These are phyloP conservation scores for Rhinoptilus africanus DNA, from an alignment of 2,113 vertebrate genomes.

Conservation along the genomic window DNA sequence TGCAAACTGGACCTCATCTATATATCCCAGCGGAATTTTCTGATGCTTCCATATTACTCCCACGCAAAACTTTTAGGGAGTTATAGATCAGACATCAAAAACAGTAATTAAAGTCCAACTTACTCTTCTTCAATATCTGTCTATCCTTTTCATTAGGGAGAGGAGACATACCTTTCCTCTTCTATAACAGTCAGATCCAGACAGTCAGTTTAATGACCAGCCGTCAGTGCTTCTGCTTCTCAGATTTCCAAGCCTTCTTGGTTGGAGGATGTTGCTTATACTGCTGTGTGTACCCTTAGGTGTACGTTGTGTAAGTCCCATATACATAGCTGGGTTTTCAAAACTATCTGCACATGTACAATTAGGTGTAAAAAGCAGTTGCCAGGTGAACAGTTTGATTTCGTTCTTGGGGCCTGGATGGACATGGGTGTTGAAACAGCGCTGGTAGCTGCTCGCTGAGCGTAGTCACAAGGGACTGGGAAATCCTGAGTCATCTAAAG, in stretches of 20 bases:
- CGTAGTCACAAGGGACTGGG: background rate
- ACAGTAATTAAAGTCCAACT: constrained; percentile 72
- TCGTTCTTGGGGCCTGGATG: background rate
- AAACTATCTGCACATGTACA: background rate
- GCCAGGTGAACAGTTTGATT: background rate
- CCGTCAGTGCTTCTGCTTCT: background rate
- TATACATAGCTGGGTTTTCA: background rate
- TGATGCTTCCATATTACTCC: constrained; percentile 74
- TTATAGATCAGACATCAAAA: constrained; percentile 76
- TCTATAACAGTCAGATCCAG: constrained; percentile 16
- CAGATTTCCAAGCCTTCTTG: background rate
- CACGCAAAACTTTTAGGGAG: constrained; percentile 71
- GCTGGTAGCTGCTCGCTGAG: background rate
- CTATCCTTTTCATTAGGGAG: constrained; percentile 62
- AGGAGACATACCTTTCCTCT: constrained; percentile 24
- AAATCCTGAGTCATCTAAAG: background rate
- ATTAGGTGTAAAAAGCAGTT: background rate
- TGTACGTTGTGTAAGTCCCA: background rate
- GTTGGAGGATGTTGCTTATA: background rate
- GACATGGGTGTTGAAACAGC: background rate
- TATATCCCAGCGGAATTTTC: constrained; percentile 77
- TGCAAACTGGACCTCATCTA: constrained; percentile 74
- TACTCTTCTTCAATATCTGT: constrained; percentile 64
- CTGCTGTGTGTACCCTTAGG: background rate
- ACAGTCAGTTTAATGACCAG: constrained; percentile 46